These are phyloP conservation scores for Dermatemys mawii DNA, from an alignment of 2,113 vertebrate genomes.

Conservation along the genomic window DNA sequence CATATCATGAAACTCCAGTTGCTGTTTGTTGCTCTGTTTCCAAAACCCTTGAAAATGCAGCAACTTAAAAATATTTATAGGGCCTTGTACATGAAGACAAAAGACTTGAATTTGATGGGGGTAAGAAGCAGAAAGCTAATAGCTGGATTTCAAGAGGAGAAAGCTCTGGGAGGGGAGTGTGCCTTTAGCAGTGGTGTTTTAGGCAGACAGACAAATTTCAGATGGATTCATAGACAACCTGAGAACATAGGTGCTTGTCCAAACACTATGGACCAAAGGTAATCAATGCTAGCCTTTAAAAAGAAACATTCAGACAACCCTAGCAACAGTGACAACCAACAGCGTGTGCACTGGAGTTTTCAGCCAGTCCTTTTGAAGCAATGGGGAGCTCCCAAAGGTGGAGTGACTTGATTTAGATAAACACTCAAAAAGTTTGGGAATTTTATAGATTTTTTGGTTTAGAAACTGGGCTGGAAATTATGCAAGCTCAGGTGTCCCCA, in stretches of 20 bases:
- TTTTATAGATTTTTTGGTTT: fast-evolving
- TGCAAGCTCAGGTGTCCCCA: not conserved
- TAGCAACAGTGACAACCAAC: not conserved
- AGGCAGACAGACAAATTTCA: not conserved
- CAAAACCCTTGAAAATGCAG: not conserved
- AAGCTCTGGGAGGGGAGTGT: not conserved
- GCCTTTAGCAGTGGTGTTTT: not conserved
- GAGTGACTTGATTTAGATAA: not conserved
- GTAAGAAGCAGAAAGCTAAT: not conserved
- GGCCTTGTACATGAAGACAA: not conserved
- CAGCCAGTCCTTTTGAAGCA: not conserved
- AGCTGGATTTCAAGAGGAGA: not conserved
- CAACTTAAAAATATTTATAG: not conserved
- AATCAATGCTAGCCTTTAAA: not conserved
- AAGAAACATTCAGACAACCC: not conserved
- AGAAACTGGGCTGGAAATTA: fast-evolving
- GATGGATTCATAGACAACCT: not conserved
- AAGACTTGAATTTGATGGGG: not conserved
- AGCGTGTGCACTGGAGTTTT: not conserved
- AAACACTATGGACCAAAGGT: not conserved
- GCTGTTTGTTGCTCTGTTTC: not conserved
- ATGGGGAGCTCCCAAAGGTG: not conserved
- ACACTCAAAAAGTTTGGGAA: not conserved
- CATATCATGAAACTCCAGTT: constrained; percentile 7
- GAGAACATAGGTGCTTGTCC: not conserved